phyloP scores from a whole-genome alignment of 2,113 vertebrate genomes.

The Probosciger aterrimus region DNA sequence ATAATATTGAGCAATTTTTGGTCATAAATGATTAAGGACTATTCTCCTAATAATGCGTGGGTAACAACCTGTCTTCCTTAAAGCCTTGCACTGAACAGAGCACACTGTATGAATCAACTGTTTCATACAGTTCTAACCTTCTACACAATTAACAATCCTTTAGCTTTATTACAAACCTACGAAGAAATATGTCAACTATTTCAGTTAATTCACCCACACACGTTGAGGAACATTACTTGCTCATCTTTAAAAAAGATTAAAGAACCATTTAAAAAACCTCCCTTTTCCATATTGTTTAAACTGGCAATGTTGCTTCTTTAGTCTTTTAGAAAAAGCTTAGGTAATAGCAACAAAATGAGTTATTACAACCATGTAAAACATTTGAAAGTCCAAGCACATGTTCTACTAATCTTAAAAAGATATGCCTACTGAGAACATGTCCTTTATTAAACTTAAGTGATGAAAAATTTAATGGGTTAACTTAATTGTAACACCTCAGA shows the following conservation, averaged over 20 bases:
- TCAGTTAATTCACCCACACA: not conserved
- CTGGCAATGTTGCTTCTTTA: not conserved
- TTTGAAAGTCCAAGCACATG: not conserved
- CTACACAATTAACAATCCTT: not conserved
- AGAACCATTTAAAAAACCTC: not conserved
- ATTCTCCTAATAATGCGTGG: conserved; percentile 35
- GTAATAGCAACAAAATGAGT: not conserved
- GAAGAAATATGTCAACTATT: conserved; percentile 23
- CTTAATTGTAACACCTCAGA: not conserved
- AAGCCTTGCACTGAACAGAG: conserved; percentile 33
- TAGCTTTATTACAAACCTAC: not conserved
- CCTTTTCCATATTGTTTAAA: not conserved
- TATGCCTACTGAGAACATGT: not conserved
- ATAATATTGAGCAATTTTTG: conserved; percentile 42
- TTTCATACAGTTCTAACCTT: not conserved
- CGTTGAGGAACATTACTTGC: not conserved
- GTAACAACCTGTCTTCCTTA: conserved; percentile 13
- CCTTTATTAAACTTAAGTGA: not conserved
- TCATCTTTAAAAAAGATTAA: not conserved
- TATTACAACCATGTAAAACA: not conserved
- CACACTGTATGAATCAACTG: not conserved
- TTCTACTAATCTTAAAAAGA: not conserved
- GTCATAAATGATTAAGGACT: conserved; percentile 49
- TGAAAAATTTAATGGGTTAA: not conserved
- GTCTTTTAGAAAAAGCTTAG: not conserved